Conservation (phyloP, 2,797 vertebrate species). For the Sciurus carolinensis region DNA sequence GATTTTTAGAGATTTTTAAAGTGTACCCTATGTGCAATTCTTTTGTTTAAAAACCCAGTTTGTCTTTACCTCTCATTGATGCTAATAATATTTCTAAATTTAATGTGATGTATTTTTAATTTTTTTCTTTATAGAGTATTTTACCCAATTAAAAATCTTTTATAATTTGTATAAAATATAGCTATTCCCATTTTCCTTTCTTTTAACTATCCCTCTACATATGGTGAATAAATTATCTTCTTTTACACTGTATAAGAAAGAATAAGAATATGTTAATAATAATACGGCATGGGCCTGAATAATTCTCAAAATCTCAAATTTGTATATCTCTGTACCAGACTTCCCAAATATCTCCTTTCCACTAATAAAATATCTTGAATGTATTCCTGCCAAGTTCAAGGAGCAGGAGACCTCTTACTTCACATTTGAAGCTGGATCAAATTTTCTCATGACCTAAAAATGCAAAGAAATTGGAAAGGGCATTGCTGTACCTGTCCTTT, state of each 20-base stretch:
- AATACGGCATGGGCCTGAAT: constrained; percentile 14
- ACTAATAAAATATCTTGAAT: constrained; percentile 71
- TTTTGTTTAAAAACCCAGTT: neutral
- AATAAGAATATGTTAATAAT: constrained; percentile 36
- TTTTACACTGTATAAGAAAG: neutral
- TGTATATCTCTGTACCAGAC: constrained; percentile 30
- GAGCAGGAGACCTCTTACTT: constrained; percentile 25
- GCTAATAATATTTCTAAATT: constrained; percentile 3
- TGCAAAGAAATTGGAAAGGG: neutral
- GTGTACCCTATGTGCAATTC: neutral
- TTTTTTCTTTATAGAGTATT: neutral
- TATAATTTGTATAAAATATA: neutral
- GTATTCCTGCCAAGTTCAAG: constrained; percentile 64
- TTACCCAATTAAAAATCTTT: neutral
- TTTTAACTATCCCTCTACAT: neutral
- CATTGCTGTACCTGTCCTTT: constrained; percentile 64
- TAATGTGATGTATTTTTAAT: neutral
- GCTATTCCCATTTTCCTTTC: neutral
- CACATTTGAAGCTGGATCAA: constrained; percentile 66
- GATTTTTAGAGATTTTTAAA: neutral
- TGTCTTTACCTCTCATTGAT: neutral
- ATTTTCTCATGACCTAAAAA: constrained; percentile 61
- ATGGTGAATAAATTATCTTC: constrained; percentile 7
- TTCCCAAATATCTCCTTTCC: constrained; percentile 48
- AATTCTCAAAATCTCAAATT: constrained; percentile 65